Base-by-base conservation (phyloP, 1,140 invertebrate genomes). In the Radopholus similis region DNA sequence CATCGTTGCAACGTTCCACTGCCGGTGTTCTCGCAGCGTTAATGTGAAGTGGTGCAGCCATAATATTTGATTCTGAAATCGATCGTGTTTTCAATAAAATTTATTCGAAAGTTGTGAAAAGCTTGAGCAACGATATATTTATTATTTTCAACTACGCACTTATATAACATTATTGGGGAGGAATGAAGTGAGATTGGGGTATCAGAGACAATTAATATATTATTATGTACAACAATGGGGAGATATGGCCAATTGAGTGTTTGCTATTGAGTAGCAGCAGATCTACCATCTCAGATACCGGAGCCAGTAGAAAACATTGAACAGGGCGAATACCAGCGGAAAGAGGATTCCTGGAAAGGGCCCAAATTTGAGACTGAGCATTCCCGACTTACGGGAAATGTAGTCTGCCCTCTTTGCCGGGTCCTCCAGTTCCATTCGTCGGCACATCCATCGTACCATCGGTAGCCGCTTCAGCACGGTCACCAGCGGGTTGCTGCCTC, bases 371-470 rank as follows among this genome's bases (percentile, higher is more conserved):
- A 11, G 5, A 56, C 18, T 40, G 18, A 34, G n/a, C 26, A 32
- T 8, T n/a, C 18, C 55, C 30, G 2, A 72, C 68, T 77, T 62
- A 75, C 73, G 64, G 23, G 76, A 78, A 28, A 78, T 42, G 21
- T 81, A 75, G 53, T 78, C 76, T 1, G 76, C 77, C 30, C 74
- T 35, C 69, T 78, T 78, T n/a, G 77, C 71, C 28, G 66, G 56
- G 62, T 78, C 76, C n/a, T 81, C 65, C 42, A 76, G 59, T 58
- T 78, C 67, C 23, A 79, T 42, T 21, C 76, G 53, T 30, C 38
- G 66, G 28, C 64, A 40, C 21, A 78, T 53, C 60, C 66, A 70
- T 57, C 66, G 63, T 32, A 64, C 59, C 18, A 66, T 18, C 21
- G 58, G 56, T 26, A 69, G n/a, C 18, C 44, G 26, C 40, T 56